phyloP scores from a whole-genome alignment of 2,888 invertebrate genomes.

The Epirrhoe alternata region DNA sequence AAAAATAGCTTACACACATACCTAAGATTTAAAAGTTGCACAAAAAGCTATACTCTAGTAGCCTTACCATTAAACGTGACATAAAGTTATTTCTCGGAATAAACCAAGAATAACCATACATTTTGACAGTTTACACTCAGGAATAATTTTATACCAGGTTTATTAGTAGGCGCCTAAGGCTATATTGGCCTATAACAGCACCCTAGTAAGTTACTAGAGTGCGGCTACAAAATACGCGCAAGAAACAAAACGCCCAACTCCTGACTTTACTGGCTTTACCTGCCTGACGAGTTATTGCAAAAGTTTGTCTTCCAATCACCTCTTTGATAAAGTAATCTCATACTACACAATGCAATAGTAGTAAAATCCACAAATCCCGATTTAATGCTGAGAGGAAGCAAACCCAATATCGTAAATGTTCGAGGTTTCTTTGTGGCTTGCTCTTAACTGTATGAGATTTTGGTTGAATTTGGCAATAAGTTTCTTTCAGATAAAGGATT shows the following conservation, averaged over 20 bases:
- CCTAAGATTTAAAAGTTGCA: too few species aligned
- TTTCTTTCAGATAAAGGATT: neutral
- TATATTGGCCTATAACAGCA: too few species aligned
- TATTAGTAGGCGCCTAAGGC: too few species aligned
- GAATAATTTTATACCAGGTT: too few species aligned
- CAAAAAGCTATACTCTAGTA: too few species aligned
- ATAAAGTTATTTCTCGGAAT: too few species aligned
- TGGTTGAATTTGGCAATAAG: neutral
- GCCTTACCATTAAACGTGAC: too few species aligned
- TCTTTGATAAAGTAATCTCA: neutral
- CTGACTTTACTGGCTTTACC: neutral
- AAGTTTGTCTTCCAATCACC: constrained; percentile 11
- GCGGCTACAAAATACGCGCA: too few species aligned
- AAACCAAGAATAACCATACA: too few species aligned
- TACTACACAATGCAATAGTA: constrained; percentile 14
- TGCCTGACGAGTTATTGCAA: neutral
- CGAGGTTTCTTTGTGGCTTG: constrained; percentile 13
- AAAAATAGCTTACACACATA: too few species aligned
- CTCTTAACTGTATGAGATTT: constrained; percentile 14
- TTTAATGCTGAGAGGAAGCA: constrained; percentile 16
- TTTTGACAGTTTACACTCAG: too few species aligned
- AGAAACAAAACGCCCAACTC: neutral
- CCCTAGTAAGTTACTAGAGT: too few species aligned
- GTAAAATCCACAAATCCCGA: constrained; percentile 8
- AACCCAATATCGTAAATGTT: constrained; percentile 27